Conservation (phyloP, 2,113 vertebrate species). For the Caracal caracal region DNA sequence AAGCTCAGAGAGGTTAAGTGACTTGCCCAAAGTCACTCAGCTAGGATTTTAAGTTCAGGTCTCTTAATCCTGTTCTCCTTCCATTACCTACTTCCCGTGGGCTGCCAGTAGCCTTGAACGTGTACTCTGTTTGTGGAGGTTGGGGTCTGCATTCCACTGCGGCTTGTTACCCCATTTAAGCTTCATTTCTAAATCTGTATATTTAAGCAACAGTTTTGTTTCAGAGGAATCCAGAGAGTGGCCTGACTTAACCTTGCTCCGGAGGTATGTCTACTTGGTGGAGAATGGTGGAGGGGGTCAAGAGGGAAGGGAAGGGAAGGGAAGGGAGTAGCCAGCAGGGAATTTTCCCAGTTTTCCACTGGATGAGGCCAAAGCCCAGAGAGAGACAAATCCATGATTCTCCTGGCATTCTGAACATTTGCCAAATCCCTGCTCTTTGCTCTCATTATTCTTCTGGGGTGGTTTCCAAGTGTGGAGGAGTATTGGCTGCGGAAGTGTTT, state of each 20-base stretch:
- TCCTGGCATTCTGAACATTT: background rate
- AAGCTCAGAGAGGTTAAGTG: background rate
- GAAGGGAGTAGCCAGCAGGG: background rate
- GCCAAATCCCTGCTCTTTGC: constrained; percentile 3
- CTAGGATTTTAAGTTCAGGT: background rate
- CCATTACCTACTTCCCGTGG: accelerated
- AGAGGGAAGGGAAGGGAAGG: background rate
- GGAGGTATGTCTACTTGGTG: background rate
- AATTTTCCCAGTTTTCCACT: constrained; percentile 52
- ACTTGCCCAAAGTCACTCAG: background rate
- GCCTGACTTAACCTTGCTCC: constrained; percentile 34
- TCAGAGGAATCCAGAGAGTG: background rate
- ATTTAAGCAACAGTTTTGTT: background rate
- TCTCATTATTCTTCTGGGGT: background rate
- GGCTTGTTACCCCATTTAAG: background rate
- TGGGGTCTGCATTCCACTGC: background rate
- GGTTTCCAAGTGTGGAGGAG: constrained; percentile 10
- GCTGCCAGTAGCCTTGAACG: background rate
- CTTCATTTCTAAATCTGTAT: background rate
- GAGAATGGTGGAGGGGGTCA: background rate
- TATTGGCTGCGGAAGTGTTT: background rate
- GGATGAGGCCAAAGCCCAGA: background rate
- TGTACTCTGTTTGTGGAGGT: background rate
- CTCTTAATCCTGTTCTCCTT: background rate
- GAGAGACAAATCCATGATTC: background rate